Conservation (phyloP, 2,113 vertebrate genomes). For the Megaceryle maxima region DNA sequence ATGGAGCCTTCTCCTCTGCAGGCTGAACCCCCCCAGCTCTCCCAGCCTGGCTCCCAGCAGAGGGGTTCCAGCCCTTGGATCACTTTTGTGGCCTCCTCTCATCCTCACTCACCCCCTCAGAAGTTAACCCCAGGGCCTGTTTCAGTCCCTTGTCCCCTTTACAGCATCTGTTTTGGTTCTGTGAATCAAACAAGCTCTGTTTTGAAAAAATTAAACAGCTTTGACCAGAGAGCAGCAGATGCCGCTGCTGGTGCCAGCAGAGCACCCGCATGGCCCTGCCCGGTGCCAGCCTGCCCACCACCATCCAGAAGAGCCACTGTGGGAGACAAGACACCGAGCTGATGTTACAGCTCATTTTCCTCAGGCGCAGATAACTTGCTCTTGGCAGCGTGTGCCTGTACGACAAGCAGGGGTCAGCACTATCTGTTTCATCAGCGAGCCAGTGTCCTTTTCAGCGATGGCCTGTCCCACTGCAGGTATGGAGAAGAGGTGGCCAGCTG, state of each 20-base stretch:
- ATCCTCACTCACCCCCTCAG: not conserved
- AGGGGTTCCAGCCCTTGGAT: too few relatives aligned
- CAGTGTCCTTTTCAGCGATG: rapidly evolving
- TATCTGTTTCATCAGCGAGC: not conserved
- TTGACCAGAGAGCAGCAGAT: not conserved
- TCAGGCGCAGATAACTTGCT: not conserved
- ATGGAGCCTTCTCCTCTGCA: too few relatives aligned
- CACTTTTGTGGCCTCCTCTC: too few relatives aligned
- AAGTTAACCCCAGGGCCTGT: not conserved
- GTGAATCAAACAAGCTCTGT: not conserved
- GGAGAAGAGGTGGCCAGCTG: rapidly evolving
- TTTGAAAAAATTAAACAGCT: not conserved
- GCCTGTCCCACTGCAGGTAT: not conserved
- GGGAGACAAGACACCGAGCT: not conserved
- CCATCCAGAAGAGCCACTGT: rapidly evolving
- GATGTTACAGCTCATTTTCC: not conserved
- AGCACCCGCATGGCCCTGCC: not conserved
- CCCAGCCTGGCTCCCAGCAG: too few relatives aligned
- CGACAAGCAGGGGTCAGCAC: not conserved
- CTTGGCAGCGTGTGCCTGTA: not conserved
- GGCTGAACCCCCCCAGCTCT: too few relatives aligned
- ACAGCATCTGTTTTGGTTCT: not conserved
- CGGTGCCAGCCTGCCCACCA: too few relatives aligned
- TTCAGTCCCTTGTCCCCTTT: not conserved
- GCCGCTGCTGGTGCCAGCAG: not conserved